Percentiles rank a stretch among this genome's conserved stretches.
phyloP scores from a whole-genome alignment of 2,113 vertebrate species.

The cattle (Bos taurus) region DNA sequence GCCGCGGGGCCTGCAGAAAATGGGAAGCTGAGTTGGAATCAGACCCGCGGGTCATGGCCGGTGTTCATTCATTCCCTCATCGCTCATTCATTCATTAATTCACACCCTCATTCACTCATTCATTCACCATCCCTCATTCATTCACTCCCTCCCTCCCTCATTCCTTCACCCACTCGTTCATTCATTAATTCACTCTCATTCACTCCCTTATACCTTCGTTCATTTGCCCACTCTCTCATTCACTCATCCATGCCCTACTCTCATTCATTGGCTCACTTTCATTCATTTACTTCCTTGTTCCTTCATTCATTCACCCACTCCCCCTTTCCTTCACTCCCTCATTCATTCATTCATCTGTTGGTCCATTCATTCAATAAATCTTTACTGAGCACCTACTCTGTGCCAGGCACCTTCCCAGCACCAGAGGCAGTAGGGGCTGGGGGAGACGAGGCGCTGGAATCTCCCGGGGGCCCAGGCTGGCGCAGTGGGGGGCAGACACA shows the following conservation, averaged over 20 bases:
- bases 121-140: not conserved
- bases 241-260: not conserved
- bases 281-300: not conserved
- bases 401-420: not conserved
- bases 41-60: rapidly evolving
- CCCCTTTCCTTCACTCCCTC: not conserved
- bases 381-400: not conserved
- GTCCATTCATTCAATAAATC: rapidly evolving
- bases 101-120: not conserved
- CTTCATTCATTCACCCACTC: not conserved
- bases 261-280: not conserved
- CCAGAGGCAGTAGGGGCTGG: not conserved
- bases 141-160: not conserved
- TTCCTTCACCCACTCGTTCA: not conserved
- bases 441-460: not conserved
- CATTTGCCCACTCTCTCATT: not conserved
- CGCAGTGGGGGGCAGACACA: rapidly evolving
- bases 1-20: not conserved
- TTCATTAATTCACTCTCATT: not conserved
- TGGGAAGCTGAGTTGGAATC: rapidly evolving
- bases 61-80: not conserved
- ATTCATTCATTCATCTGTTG: not conserved
- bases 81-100: no score
- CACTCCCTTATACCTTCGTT: not conserved
- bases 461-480: not conserved